Conservation (phyloP, 2,888 invertebrate species). For the Seira sanloemensis region DNA sequence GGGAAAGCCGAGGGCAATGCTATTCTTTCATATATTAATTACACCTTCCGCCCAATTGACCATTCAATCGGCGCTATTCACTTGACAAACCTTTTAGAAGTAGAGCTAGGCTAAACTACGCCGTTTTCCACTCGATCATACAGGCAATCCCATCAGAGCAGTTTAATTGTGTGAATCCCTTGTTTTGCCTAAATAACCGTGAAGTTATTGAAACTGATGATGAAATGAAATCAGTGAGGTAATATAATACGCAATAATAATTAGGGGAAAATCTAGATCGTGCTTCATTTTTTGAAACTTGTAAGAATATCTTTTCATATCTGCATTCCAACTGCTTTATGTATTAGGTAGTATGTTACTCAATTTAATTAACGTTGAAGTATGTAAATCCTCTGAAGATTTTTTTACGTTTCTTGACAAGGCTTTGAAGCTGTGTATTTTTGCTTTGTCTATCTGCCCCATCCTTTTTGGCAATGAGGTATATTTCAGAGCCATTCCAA, state of each 20-base stretch:
- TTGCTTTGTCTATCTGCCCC: neutral
- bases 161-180: neutral
- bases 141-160: conserved; percentile 17
- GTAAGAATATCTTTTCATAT: neutral
- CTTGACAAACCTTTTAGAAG: conserved; percentile 5
- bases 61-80: conserved; percentile 31
- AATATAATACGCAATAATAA: neutral
- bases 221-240: neutral
- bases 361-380: no score
- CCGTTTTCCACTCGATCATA: neutral
- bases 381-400: no score
- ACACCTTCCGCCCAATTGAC: conserved; percentile 54
- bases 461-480: neutral
- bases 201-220: neutral
- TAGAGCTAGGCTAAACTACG: neutral
- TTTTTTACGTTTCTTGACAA: no score
- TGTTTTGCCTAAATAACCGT: neutral
- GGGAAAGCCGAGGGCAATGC: no score
- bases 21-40: conserved; percentile 43
- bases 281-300: neutral
- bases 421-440: no score
- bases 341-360: no score
- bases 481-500: neutral
- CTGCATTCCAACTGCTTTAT: neutral
- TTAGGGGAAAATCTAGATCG: neutral